Percentiles rank a stretch among this genome's conserved stretches.
phyloP scores from a whole-genome alignment of 2,888 invertebrate genomes.

The Phanerotoma sp. region DNA sequence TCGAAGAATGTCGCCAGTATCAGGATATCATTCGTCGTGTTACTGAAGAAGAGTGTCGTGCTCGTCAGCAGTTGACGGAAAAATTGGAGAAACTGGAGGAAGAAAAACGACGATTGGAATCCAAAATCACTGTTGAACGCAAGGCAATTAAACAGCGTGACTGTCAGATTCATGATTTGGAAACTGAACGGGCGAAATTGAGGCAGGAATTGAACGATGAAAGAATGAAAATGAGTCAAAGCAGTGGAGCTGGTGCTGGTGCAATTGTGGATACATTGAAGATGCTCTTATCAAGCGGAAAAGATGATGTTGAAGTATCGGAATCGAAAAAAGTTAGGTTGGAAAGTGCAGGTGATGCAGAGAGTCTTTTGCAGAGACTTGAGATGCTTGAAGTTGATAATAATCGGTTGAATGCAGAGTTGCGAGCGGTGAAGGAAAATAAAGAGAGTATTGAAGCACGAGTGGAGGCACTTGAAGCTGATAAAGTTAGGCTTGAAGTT shows the following conservation, averaged over 20 bases:
- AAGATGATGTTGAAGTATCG: slow-evolving; percentile 49
- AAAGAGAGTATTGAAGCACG: slow-evolving; percentile 45
- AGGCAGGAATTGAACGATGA: slow-evolving; percentile 42
- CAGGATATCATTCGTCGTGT: slow-evolving; percentile 70
- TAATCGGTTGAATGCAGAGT: slow-evolving; percentile 43
- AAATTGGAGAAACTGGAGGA: slow-evolving; percentile 50
- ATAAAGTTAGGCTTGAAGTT: slow-evolving; percentile 58
- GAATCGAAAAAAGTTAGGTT: slow-evolving; percentile 54
- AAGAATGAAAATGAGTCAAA: slow-evolving; percentile 43
- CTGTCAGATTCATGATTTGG: slow-evolving; percentile 36
- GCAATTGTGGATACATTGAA: slow-evolving; percentile 37
- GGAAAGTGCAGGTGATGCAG: slow-evolving; percentile 37
- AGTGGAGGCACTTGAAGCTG: slow-evolving; percentile 59
- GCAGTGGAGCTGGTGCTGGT: slow-evolving; percentile 9
- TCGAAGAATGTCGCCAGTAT: slow-evolving; percentile 68
- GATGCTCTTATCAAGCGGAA: slow-evolving; percentile 35
- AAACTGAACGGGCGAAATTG: slow-evolving; percentile 37
- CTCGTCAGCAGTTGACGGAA: slow-evolving; percentile 58
- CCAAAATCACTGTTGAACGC: slow-evolving; percentile 36
- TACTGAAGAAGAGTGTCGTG: slow-evolving; percentile 66
- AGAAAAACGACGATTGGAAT: slow-evolving; percentile 41
- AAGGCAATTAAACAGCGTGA: slow-evolving; percentile 40
- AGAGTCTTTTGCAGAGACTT: slow-evolving; percentile 39
- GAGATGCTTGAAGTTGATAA: slow-evolving; percentile 51
- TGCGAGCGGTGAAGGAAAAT: slow-evolving; percentile 41